A percentile compares a stretch with the other conserved stretches of the same genome.
phyloP scores from a whole-genome alignment of 1,140 invertebrate species.

The Agrilus planipennis region DNA sequence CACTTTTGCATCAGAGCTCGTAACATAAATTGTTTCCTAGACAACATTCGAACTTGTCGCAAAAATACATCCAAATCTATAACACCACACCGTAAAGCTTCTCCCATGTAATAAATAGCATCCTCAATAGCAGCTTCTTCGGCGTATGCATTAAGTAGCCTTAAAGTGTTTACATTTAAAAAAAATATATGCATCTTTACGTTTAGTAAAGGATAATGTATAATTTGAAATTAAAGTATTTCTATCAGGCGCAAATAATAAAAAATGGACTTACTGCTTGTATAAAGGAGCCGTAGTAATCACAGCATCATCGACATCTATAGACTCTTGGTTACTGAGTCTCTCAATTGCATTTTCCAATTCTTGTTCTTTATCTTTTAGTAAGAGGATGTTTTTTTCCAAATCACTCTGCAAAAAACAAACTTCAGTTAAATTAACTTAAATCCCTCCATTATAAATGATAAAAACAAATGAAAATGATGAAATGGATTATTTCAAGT shows the following conservation, averaged over 20 bases:
- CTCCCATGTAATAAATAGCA: conserved; percentile 97
- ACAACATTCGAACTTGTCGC: conserved; percentile 90
- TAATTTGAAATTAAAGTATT: no score
- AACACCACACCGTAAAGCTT: conserved; percentile 82
- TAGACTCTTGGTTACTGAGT: conserved; percentile 62
- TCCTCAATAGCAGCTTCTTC: conserved; percentile 98
- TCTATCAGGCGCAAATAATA: no score
- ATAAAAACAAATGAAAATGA: no score
- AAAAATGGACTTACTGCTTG: conserved; percentile 59
- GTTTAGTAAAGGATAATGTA: no score
- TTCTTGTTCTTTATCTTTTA: conserved; percentile 79
- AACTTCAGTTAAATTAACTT: no score
- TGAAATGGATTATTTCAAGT: no score
- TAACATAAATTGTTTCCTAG: conserved; percentile 90
- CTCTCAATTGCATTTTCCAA: conserved; percentile 69
- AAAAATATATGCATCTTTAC: no score
- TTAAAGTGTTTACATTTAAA: no score
- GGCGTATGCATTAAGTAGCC: conserved; percentile 88
- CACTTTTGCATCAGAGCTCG: conserved; percentile 93
- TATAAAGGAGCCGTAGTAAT: conserved; percentile 93
- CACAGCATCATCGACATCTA: conserved; percentile 94
- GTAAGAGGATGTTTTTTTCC: conserved; percentile 70
- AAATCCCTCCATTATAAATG: no score
- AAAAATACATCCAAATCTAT: conserved; percentile 94
- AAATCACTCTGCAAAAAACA: conserved; percentile 56